Conservation (phyloP, 2,113 vertebrate species). For the Macaca nemestrina region DNA sequence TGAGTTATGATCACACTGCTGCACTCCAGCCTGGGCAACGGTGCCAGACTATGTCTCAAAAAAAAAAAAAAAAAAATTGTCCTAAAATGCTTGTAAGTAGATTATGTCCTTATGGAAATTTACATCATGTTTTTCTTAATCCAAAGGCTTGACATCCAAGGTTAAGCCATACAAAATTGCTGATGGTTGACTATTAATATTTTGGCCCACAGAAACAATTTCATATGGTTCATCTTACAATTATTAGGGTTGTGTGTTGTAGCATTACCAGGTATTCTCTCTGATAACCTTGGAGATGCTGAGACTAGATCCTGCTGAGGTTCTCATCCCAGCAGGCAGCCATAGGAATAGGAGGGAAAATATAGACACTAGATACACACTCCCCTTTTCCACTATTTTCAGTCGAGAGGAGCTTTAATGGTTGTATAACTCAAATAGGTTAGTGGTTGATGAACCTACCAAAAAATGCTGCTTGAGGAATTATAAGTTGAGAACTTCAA, state of each 20-base stretch:
- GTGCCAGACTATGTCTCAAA: too few species aligned
- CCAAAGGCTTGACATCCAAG: not conserved
- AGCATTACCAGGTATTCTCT: not conserved
- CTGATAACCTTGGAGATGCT: not conserved
- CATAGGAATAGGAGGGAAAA: not conserved
- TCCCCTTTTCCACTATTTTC: not conserved
- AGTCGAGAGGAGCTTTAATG: not conserved
- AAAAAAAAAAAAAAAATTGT: too few species aligned
- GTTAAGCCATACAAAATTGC: not conserved
- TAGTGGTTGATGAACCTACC: not conserved
- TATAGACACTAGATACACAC: not conserved
- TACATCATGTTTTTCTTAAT: not conserved
- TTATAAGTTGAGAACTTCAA: slow-evolving; percentile 22
- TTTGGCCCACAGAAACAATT: not conserved
- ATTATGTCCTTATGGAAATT: not conserved
- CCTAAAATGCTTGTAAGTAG: not conserved
- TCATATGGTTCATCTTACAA: not conserved
- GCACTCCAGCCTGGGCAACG: too few species aligned
- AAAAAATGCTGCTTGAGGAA: not conserved
- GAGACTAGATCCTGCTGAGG: not conserved
- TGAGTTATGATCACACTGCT: too few species aligned
- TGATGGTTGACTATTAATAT: not conserved
- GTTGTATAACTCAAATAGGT: not conserved
- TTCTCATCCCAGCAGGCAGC: not conserved
- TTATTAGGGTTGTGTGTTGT: not conserved